Percentiles rank a stretch among this genome's conserved stretches.
phyloP scores from a whole-genome alignment of 2,797 vertebrate species.

The Cyclura pinguis region DNA sequence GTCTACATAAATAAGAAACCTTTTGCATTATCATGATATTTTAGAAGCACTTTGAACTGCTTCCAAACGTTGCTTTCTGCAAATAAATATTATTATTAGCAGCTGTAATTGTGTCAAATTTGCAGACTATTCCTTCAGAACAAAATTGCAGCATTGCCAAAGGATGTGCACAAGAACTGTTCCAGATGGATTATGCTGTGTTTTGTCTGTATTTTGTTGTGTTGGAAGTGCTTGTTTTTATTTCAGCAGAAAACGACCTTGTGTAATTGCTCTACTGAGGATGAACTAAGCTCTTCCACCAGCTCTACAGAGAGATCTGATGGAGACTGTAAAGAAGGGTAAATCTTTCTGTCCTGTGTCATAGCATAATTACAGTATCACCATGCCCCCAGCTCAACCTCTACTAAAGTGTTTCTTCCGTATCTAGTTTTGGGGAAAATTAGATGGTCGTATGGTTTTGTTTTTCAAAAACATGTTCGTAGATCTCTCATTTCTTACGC shows the following conservation, averaged over 20 bases:
- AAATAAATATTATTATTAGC: not conserved
- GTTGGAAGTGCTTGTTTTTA: conserved; percentile 38
- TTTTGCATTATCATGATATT: not conserved
- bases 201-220: conserved; percentile 4
- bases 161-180: not conserved
- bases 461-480: not conserved
- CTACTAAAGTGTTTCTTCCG: not conserved
- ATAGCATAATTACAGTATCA: not conserved
- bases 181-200: not conserved
- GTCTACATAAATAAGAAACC: not conserved
- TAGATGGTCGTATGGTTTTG: not conserved
- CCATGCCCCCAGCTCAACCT: not conserved
- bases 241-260: conserved; percentile 71
- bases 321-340: conserved; percentile 89
- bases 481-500: not conserved
- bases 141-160: not conserved
- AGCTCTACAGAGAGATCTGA: conserved; percentile 94
- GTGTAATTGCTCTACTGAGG: conserved; percentile 81
- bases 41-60: not conserved
- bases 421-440: not conserved
- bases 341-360: conserved; percentile 49
- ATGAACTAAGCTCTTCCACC: conserved; percentile 91
- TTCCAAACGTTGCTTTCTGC: not conserved
- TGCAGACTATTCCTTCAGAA: not conserved
- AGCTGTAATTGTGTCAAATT: not conserved